Evolutionary conservation across 2,888 invertebrate species (phyloP).

Genomic region (Pollenia amentaria): DNA sequence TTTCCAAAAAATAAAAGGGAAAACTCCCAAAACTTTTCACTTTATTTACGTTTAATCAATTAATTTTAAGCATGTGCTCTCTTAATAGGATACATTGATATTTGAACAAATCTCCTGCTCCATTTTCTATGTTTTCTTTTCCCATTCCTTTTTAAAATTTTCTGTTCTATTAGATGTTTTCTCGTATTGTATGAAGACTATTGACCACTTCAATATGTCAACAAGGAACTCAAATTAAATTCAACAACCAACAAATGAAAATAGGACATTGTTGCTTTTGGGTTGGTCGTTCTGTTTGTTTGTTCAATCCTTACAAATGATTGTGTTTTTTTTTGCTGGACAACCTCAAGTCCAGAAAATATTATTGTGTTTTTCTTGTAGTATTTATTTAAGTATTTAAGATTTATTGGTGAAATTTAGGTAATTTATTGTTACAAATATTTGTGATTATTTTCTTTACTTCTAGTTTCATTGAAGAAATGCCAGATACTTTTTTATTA

Average conservation of each 20-base stretch:
- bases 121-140: neutral
- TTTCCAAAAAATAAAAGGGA: neutral
- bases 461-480: constrained; percentile 31
- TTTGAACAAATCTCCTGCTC: constrained; percentile 33
- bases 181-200: constrained; percentile 62
- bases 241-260: constrained; percentile 73
- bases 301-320: constrained; percentile 66
- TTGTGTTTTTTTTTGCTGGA: neutral
- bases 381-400: constrained; percentile 72
- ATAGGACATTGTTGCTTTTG: constrained; percentile 53
- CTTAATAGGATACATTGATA: constrained; percentile 42
- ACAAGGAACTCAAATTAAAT: constrained; percentile 76
- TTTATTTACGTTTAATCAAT: constrained; percentile 59
- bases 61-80: constrained; percentile 63
- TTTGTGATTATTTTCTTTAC: constrained; percentile 58
- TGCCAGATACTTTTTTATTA: constrained; percentile 43
- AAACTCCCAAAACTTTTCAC: constrained; percentile 3
- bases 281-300: constrained; percentile 48
- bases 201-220: constrained; percentile 84
- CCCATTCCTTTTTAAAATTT: constrained; percentile 26
- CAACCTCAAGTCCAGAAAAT: constrained; percentile 56
- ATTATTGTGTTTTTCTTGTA: constrained; percentile 40
- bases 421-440: constrained; percentile 80
- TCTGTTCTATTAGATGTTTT: constrained; percentile 64
- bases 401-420: constrained; percentile 81